A percentile compares a stretch with the other conserved stretches of the same genome.
phyloP scores from a whole-genome alignment of 35 echinoderm and acorn worm genomes.

The Strongylocentrotus purpuratus region DNA sequence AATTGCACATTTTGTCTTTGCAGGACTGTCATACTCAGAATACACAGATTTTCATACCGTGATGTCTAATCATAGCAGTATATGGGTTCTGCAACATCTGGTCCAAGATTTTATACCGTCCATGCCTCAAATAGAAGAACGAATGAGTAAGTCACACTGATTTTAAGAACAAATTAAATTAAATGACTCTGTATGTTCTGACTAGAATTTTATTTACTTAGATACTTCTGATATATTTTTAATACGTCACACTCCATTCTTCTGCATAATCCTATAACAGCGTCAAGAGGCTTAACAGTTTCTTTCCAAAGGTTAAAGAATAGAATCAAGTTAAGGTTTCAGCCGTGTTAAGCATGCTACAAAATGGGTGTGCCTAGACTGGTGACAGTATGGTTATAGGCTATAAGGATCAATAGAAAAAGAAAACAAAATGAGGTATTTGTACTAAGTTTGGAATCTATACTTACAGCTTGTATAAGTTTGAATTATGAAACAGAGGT shows the following conservation, averaged over 20 bases:
- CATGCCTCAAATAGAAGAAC: constrained; percentile 46
- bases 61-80: not conserved
- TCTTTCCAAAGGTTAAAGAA: no score
- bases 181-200: no score
- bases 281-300: not conserved
- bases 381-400: no score
- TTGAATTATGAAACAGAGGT: no score
- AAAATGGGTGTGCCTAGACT: not conserved
- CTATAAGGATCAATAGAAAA: no score
- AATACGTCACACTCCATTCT: no score
- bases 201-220: not conserved
- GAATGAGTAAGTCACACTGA: constrained; percentile 39
- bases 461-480: no score
- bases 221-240: not conserved
- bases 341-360: no score
- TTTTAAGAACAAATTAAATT: no score
- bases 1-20: not conserved
- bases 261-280: not conserved
- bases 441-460: no score
- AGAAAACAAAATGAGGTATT: no score
- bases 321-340: no score
- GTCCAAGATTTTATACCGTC: constrained; percentile 57
- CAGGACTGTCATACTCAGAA: constrained; percentile 33
- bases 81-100: constrained; percentile 22
- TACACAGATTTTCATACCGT: constrained; percentile 43